Base-by-base conservation (phyloP, 2,888 invertebrate species). In the Schrankia costaestrigalis region DNA sequence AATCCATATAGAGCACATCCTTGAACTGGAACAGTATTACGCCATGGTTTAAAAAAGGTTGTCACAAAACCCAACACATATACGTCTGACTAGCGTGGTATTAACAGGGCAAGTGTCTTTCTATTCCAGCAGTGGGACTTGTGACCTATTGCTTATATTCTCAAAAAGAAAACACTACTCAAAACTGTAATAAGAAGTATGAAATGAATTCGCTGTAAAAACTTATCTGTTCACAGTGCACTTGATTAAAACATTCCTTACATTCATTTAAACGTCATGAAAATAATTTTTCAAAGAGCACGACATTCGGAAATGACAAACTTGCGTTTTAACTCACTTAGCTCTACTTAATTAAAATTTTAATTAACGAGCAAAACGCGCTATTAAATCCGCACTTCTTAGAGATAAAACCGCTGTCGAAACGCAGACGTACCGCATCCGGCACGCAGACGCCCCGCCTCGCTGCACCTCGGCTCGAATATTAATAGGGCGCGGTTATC, bases 401-500 rank as follows among this genome's bases (percentile, higher is more conserved):
- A 34, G 26, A 46, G 46, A 43, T 43, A 46, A 26, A 32, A 18
- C 37, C 8, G 23, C 26, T 10, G 21, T 9, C 8, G 22, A 13
- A 13, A 14, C 26, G 30, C 19, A 7, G 19, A 7, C 26, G 31
- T 28, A 11, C 30, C 40, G 51, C 34, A 24, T 15, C 14, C 26
- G 22, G 26, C 11, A 24, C 34, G 47, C 38, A 12, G 14, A 13
- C 28, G 29, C 22, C 8, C 4, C 31, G 35, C 23, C 2, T 25
- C 34, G 33, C 35, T 2, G 25, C 11, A 35, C 43, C 35, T 52
- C 41, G 48, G 46, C 54, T 58, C 54, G 51, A 60, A 64, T 64
- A 71, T 66, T 70, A 70, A 71, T 70, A 63, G 53, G 53, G 45
- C 43, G 58, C 49, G 58, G 61, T 62, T 61, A 71, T 65, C 66